phyloP scores from a whole-genome alignment of 53 echinoderm and acorn worm species.

The Actinopyga echinites region DNA sequence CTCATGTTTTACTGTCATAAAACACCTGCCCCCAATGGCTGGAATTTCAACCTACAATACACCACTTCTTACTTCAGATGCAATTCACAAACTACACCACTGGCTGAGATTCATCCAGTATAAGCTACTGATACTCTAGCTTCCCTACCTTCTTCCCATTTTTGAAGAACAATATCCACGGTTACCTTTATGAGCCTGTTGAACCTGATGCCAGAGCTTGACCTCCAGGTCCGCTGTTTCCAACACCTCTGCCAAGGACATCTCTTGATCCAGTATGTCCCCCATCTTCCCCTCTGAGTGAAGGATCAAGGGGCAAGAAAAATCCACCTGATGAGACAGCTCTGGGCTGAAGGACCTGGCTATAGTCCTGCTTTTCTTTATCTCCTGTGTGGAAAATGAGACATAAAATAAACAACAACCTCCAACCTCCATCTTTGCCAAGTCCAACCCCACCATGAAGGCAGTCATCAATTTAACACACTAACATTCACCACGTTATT shows the following conservation, averaged over 20 bases:
- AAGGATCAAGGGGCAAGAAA: slow-evolving; percentile 77
- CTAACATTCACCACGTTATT: too few species aligned
- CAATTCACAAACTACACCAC: too few species aligned
- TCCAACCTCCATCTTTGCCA: too few species aligned
- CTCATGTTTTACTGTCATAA: too few species aligned
- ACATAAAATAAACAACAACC: neutral
- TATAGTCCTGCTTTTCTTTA: slow-evolving; percentile 77
- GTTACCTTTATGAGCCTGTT: slow-evolving; percentile 25
- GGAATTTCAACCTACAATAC: too few species aligned
- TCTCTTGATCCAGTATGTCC: slow-evolving; percentile 52
- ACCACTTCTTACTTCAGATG: too few species aligned
- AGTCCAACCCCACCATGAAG: too few species aligned
- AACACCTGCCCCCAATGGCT: too few species aligned
- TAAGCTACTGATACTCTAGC: neutral
- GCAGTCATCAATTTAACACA: too few species aligned
- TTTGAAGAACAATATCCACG: too few species aligned
- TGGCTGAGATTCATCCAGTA: neutral
- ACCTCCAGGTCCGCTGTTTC: slow-evolving; percentile 85
- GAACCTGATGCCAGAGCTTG: slow-evolving; percentile 95
- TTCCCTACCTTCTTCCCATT: neutral
- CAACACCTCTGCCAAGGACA: slow-evolving; percentile 84
- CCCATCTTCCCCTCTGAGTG: neutral
- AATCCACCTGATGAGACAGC: slow-evolving; percentile 87
- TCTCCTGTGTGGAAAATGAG: slow-evolving; percentile 54
- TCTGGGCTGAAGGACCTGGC: slow-evolving; percentile 92